Conservation (phyloP, 2,113 vertebrate species). For the Athene cunicularia region DNA sequence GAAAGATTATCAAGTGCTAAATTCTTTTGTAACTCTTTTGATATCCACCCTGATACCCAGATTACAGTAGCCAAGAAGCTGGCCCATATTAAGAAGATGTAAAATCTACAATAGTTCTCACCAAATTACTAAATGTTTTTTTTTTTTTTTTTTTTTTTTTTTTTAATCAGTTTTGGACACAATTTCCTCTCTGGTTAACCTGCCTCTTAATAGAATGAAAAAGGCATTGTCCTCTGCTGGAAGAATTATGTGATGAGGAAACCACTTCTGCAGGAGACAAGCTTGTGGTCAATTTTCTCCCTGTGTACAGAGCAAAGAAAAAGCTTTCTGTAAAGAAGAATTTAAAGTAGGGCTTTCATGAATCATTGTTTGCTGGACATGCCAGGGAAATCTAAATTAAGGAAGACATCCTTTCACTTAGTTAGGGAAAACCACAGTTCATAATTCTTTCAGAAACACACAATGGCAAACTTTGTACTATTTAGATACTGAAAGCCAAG, state of each 20-base stretch:
- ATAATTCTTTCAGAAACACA: conserved; percentile 68
- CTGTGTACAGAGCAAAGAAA: background rate
- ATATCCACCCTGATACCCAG: background rate
- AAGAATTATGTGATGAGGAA: conserved; percentile 73
- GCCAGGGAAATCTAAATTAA: conserved; percentile 58
- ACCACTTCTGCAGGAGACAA: conserved; percentile 69
- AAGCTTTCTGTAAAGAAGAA: conserved; percentile 31
- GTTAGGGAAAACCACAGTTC: conserved; percentile 63
- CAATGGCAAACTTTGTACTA: conserved; percentile 41
- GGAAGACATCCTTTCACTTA: conserved; percentile 62
- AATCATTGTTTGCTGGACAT: conserved; percentile 66
- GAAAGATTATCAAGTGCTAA: background rate
- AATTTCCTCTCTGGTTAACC: conserved; percentile 73
- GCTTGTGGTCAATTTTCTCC: conserved; percentile 61
- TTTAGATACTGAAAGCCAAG: conserved; percentile 19
- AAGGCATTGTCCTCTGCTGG: conserved; percentile 61
- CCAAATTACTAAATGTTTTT: background rate
- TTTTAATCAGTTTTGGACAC: conserved; percentile 64
- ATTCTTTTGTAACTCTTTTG: background rate
- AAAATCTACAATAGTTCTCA: background rate
- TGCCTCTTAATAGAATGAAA: conserved; percentile 34
- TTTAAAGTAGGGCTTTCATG: conserved; percentile 46
- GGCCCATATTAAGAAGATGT: background rate
- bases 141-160: background rate
- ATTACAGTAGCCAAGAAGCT: background rate